Base-by-base conservation (phyloP, 2,888 invertebrate genomes). In the Drosophila merina region DNA sequence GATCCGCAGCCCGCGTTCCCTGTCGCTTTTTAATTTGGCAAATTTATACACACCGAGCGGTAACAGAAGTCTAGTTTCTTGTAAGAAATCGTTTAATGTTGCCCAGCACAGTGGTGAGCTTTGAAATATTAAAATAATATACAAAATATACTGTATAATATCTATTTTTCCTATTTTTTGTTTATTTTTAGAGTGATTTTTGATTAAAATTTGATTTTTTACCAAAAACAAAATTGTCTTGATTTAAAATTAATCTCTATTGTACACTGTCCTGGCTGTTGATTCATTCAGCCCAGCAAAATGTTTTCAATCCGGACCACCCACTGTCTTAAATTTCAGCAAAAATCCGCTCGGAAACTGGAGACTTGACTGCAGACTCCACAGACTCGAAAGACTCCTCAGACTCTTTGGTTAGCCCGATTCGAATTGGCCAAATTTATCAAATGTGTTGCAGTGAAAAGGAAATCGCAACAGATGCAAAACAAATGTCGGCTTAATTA, bases 401-500 rank as follows among this genome's bases (percentile, higher is more conserved):
- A 20, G 40, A 25, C 20, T 25, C 20, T 44, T 44, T 44, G 44
- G 20, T 9, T 4, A 14, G 48, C 49, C 44, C 31, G 38, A 38
- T 49, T 63, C 30, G 54, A 50, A 54, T 60, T 55, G 70, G 48
- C 40, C 55, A 56, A 62, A 58, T 59, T 73, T 57, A 68, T 56
- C 49, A 66, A 66, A 49, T 6, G 36, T n/a, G n/a, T 60, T 52
- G 63, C 28, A 20, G 54, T 4, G 8, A 57, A 57, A 60, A 40
- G 63, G 63, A 66, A 66, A 64, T 64, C 48, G 64, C 54, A 70
- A 54, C 55, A 54, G 62, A 70, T 62, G 60, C 70, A 62, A 81
- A 72, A 81, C 85, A 81, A 77, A 62, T 69, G 88, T 89, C 84
- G 84, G 83, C 84, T 88, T 89, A 89, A 90, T 90, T 90, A 90